Base-by-base conservation (phyloP, 2,888 invertebrate species). In the Pyrochroa serraticornis region DNA sequence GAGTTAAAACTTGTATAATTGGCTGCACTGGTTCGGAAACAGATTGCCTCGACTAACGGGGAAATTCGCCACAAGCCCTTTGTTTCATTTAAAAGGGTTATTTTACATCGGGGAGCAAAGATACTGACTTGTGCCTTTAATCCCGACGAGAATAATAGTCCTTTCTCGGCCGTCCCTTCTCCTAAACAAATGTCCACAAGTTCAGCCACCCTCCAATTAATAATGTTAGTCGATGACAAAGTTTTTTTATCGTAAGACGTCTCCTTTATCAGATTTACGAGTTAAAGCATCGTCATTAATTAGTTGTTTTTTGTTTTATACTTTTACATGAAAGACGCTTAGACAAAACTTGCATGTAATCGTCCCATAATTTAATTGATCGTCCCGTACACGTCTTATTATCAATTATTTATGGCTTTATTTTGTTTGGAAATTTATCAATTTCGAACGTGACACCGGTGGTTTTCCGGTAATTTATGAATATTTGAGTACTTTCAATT, bases 11-110 rank as follows among this genome's bases (percentile, higher is more conserved):
- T 74, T 71, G 71, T 75, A 74, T 75, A 75, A 75, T 75, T 75
- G 75, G 75, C 72, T 74, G 74, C 74, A 73, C 72, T 72, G 75
- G 71, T 75, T 75, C 71, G 71, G 71, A 72, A 75, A 73, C 75
- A 74, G 74, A 75, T 75, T 75, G 74, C 71, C 62, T 60, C 62
- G 65, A 67, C 69, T 66, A 64, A 62, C 65, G 69, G 71, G 68
- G 71, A 70, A 72, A 70, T 71, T 66, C 64, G 61, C 70, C 71
- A 63, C 69, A 69, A 63, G 61, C 70, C 71, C 71, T 72, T 72
- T 72, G 72, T 73, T 72, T 70, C 70, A 65, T 71, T 68, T 68
- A 67, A 70, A 72, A 68, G 71, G 72, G 69, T 71, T 71, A 72
- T 71, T 71, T 71, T 68, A 71, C 71, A 66, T 71, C 69, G 64